Evolutionary conservation across 2,113 vertebrate genomes (phyloP).

Genomic region (Ifrita kowaldi): DNA sequence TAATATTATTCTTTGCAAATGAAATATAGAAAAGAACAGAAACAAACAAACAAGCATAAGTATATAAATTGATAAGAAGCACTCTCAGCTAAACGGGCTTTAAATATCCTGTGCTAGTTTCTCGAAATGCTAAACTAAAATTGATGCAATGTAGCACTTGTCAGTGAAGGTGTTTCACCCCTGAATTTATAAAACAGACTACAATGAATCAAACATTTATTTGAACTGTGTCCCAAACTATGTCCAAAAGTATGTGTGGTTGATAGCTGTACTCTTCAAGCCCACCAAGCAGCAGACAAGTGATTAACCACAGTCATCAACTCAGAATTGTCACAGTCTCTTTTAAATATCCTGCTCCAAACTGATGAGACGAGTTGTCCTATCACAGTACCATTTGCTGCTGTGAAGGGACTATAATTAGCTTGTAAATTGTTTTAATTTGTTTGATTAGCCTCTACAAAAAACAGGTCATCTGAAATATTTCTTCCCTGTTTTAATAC

Average conservation of each 20-base stretch:
- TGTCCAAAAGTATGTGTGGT: fast-evolving
- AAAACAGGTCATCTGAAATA: constrained; percentile 38
- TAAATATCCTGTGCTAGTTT: neutral
- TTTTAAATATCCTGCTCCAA: neutral
- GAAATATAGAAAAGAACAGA: neutral
- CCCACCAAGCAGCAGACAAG: neutral
- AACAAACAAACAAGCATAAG: neutral
- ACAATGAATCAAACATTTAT: neutral
- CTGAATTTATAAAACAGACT: neutral
- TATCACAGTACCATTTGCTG: neutral
- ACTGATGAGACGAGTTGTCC: neutral
- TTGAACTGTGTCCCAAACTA: neutral
- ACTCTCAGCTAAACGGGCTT: neutral
- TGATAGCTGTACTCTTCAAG: neutral
- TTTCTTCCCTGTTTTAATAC: constrained; percentile 11
- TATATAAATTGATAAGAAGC: neutral
- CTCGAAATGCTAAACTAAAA: neutral
- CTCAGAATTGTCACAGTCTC: neutral
- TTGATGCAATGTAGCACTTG: neutral
- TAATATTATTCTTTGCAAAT: neutral
- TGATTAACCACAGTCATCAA: neutral
- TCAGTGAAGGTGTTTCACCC: neutral
- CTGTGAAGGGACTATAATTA: neutral
- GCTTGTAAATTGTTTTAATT: neutral
- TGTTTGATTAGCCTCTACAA: constrained; percentile 30